A percentile compares a stretch with the other conserved stretches of the same genome.
These are phyloP conservation scores for Perdita meconis DNA, from an alignment of 2,888 invertebrate genomes.

Conservation along the genomic window DNA sequence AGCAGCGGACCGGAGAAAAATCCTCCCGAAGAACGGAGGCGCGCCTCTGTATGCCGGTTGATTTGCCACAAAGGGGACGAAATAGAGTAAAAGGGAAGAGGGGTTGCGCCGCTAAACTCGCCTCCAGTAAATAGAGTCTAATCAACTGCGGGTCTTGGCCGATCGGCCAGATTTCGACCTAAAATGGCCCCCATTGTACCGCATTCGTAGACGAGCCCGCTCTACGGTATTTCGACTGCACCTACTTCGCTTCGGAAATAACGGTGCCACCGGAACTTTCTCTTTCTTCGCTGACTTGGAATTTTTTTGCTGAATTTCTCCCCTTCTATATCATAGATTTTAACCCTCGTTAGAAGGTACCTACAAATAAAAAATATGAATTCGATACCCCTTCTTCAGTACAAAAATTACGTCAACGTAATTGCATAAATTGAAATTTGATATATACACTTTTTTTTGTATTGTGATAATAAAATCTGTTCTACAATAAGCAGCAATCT, in stretches of 20 bases:
- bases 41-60: conserved; percentile 82
- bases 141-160: conserved; percentile 80
- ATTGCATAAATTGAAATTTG: too few relatives aligned
- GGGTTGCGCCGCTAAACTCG: conserved; percentile 78
- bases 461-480: too few relatives aligned
- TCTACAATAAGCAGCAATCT: too few relatives aligned
- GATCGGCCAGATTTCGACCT: conserved; percentile 82
- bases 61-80: conserved; percentile 83
- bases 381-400: too few relatives aligned
- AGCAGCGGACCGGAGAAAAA: conserved; percentile 56
- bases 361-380: not conserved
- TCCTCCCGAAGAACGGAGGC: conserved; percentile 64
- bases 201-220: conserved; percentile 47
- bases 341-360: not conserved
- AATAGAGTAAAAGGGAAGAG: conserved; percentile 73
- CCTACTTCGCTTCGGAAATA: conserved; percentile 52
- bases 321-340: not conserved
- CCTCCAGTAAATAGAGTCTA: conserved; percentile 84
- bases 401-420: too few relatives aligned
- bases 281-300: conserved; percentile 28
- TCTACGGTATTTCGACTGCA: conserved; percentile 38
- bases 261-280: conserved; percentile 43
- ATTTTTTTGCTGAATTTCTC: conserved; percentile 6
- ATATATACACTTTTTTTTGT: too few relatives aligned
- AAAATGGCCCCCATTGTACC: conserved; percentile 72